Base-by-base conservation (phyloP, 1,140 invertebrate species). In the Drosophila mojavensis region DNA sequence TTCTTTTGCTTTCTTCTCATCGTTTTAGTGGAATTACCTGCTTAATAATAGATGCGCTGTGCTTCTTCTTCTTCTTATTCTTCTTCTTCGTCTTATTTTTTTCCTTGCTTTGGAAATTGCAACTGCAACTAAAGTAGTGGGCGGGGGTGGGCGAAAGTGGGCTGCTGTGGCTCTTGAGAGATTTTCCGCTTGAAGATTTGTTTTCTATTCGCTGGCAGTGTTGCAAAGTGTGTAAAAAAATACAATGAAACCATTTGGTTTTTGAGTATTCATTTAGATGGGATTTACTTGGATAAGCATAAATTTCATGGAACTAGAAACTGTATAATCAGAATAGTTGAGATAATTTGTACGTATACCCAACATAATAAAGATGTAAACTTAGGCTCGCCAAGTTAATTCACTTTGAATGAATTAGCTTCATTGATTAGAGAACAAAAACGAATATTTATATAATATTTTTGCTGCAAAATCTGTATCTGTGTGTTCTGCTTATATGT, bases 1-100 rank as follows among this genome's bases (percentile, higher is more conserved):
- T 67, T 66, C 58, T 66, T 47, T 48, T 51, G 10, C 39, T 62
- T 20, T 61, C 17, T 65, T 67, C 56, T 69, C 76, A 53, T 69
- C 79, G 84, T 88, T 88, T 88, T 88, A 88, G 83, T 71, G 79
- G 84, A 88, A 88, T 88, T 88, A 88, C 83, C 78, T 88, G 79
- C 72, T 89, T 67, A 86, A 88, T 88, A 88, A 88, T 89, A 78
- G 58, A 88, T 88, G 76, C 70, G 67, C 54, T 50, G 26, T 41
- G 58, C 26, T 28, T 33, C 33, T 69, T 30, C 55, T 47, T 30
- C 24, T 3, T n/a, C 26, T 56, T 10, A 28, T 36, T n/a, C 39
- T 61, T 6, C 36, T 39, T 39, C 24, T 33, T 24, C 60, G 5
- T 17, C 15, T 39, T 60, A 6, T n/a, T 17, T 7, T 24, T 28